Conservation (phyloP, 1,140 invertebrate genomes). For the Drosophila prosaltans region DNA sequence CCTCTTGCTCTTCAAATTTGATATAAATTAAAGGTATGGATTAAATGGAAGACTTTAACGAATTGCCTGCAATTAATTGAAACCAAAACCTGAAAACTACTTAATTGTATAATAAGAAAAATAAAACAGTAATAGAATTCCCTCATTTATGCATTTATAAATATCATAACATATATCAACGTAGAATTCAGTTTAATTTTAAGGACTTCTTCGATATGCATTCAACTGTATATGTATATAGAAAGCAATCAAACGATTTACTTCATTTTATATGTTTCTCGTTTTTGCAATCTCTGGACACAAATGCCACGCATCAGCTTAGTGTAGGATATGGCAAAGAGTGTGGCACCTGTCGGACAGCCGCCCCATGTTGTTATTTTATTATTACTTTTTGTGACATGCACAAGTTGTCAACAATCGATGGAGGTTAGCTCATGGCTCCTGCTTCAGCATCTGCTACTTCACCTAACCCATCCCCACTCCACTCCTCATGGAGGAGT, state of each 20-base stretch:
- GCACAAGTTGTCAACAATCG: conserved; percentile 74
- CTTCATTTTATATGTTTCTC: not conserved
- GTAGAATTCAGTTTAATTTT: too few relatives aligned
- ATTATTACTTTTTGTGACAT: conserved; percentile 68
- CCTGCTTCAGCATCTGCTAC: not conserved
- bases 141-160: too few relatives aligned
- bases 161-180: too few relatives aligned
- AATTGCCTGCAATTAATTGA: too few relatives aligned
- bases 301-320: conserved; percentile 42
- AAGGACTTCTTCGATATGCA: too few relatives aligned
- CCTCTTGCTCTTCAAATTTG: too few relatives aligned
- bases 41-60: too few relatives aligned
- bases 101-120: too few relatives aligned
- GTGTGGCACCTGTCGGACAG: conserved; percentile 1
- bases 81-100: too few relatives aligned
- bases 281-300: conserved; percentile 33
- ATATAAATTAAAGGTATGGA: too few relatives aligned
- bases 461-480: not conserved
- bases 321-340: conserved; percentile 2
- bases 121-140: too few relatives aligned
- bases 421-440: conserved; percentile 21
- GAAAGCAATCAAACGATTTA: not conserved
- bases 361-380: conserved; percentile 48
- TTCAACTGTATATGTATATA: too few relatives aligned
- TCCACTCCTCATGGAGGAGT: not conserved